Percentiles rank a stretch among this genome's conserved stretches.
Conservation (phyloP, 2,113 vertebrate species). For the Dicrurus megarhynchus region DNA sequence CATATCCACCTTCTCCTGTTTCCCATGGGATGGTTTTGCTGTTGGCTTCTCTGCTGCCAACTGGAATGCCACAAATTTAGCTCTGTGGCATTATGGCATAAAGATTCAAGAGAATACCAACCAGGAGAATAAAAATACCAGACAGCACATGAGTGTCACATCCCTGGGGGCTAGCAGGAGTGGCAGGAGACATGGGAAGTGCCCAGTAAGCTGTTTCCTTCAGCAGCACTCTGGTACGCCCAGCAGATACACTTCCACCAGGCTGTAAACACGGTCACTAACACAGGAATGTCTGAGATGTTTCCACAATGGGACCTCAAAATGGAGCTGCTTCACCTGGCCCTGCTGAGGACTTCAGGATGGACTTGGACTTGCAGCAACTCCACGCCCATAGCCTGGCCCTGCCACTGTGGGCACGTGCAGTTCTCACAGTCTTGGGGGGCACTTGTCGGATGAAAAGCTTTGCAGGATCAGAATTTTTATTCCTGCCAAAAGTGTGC, state of each 20-base stretch:
- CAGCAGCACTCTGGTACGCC: neutral
- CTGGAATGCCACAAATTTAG: neutral
- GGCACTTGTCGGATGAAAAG: neutral
- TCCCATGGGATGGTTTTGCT: neutral
- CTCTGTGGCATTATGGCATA: neutral
- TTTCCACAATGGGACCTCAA: neutral
- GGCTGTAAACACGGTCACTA: neutral
- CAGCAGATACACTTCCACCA: neutral
- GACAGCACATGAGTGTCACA: neutral
- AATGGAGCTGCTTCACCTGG: neutral
- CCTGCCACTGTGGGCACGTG: fast-evolving
- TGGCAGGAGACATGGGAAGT: neutral
- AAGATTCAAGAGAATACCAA: neutral
- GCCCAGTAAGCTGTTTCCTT: neutral
- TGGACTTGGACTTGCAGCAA: neutral
- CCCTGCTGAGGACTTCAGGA: neutral
- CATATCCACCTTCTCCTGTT: neutral
- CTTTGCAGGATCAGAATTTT: neutral
- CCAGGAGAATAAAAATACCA: neutral
- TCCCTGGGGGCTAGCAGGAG: neutral
- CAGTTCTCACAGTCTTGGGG: neutral
- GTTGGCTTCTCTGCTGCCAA: neutral
- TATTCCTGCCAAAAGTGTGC: neutral
- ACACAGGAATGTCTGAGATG: neutral
- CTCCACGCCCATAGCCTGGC: fast-evolving